Percentiles rank a stretch among this genome's conserved stretches.
These are phyloP conservation scores for Solenopsis fugax DNA, from an alignment of 1,140 invertebrate species.

Conservation along the genomic window DNA sequence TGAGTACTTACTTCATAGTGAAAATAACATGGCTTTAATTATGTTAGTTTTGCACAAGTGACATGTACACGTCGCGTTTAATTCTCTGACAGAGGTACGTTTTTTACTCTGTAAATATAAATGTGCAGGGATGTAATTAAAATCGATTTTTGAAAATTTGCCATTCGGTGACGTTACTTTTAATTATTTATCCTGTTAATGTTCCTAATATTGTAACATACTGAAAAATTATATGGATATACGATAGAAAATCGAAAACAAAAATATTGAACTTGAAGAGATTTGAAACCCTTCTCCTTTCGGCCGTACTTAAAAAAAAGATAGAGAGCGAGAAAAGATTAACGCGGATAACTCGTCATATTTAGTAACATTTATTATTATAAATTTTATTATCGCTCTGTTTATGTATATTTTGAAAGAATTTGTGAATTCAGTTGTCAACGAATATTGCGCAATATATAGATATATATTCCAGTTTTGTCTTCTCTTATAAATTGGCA, in stretches of 20 bases:
- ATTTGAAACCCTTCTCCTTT: slow-evolving; percentile 28
- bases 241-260: slow-evolving; percentile 37
- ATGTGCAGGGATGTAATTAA: slow-evolving; percentile 72
- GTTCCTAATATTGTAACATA: slow-evolving; percentile 79
- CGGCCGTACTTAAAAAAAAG: not conserved
- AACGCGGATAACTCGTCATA: not conserved
- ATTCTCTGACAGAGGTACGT: slow-evolving; percentile 63
- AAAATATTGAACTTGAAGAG: slow-evolving; percentile 24
- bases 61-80: slow-evolving; percentile 55
- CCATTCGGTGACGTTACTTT: slow-evolving; percentile 71
- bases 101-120: slow-evolving; percentile 81
- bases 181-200: slow-evolving; percentile 76
- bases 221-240: slow-evolving; percentile 61
- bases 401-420: slow-evolving; percentile 27
- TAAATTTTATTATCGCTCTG: slow-evolving; percentile 18
- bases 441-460: slow-evolving; percentile 14
- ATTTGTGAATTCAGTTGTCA: slow-evolving; percentile 22
- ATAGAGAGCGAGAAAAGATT: not conserved
- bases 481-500: slow-evolving; percentile 24
- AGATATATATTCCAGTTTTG: slow-evolving; percentile 9
- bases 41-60: slow-evolving; percentile 67
- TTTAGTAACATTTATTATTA: slow-evolving; percentile 26
- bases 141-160: slow-evolving; percentile 74
- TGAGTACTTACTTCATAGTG: slow-evolving; percentile 67
- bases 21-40: slow-evolving; percentile 68